Evolutionary conservation across 2,113 vertebrate genomes (phyloP).

Genomic region (Helogale parvula): DNA sequence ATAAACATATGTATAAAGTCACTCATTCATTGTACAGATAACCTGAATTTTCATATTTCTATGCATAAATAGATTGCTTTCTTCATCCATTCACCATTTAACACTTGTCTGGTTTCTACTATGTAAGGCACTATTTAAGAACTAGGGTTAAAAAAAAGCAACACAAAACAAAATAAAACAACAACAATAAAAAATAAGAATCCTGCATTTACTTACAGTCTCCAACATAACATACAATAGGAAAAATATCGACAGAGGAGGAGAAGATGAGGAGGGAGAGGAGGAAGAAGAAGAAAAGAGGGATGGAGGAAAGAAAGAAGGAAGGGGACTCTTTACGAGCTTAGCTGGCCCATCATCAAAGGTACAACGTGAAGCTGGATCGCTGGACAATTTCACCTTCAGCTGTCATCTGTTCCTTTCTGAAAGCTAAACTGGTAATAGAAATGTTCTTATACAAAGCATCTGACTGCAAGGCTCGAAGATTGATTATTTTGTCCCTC

Average conservation of each 20-base stretch:
- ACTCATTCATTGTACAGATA: not conserved
- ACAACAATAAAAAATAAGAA: not conserved
- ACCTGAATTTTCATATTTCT: not conserved
- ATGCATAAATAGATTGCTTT: not conserved
- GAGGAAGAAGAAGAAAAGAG: rapidly evolving
- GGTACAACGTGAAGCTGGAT: not conserved
- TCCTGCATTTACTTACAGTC: not conserved
- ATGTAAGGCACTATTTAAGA: not conserved
- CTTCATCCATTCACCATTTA: not conserved
- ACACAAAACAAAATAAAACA: not conserved
- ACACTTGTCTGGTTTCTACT: not conserved
- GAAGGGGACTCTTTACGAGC: not conserved
- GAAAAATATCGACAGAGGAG: not conserved
- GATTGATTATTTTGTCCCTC: not conserved
- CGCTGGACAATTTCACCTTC: not conserved
- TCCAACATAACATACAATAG: not conserved
- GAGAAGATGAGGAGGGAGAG: not conserved
- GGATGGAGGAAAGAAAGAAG: rapidly evolving
- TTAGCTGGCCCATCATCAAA: not conserved
- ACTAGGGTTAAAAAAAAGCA: not conserved
- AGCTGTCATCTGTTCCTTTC: not conserved
- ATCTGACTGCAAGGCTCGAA: not conserved
- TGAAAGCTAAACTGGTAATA: not conserved
- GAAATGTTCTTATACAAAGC: not conserved
- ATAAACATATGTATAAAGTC: not conserved